Conservation (phyloP, 92 coral and sea anemone genomes). For the Zoanthus sociatus region DNA sequence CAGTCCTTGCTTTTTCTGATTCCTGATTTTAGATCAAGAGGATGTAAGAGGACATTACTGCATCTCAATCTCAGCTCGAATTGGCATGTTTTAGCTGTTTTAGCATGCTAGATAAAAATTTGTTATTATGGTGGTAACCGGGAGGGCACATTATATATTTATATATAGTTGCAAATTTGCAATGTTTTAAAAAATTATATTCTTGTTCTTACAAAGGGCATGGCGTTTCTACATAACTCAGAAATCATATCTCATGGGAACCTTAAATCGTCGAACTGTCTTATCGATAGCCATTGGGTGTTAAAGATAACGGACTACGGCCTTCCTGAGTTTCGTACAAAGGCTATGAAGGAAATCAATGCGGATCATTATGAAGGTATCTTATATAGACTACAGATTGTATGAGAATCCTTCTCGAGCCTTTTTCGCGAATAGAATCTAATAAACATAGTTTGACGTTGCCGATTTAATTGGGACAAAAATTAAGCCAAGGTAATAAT, state of each 20-base stretch:
- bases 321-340: conserved; percentile 70
- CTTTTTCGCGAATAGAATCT: background rate
- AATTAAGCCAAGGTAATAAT: too few relatives aligned
- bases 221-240: conserved; percentile 74
- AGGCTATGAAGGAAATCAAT: conserved; percentile 53
- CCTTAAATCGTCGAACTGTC: conserved; percentile 80
- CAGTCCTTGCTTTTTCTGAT: background rate
- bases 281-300: conserved; percentile 84
- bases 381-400: background rate
- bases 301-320: conserved; percentile 85
- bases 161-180: too few relatives aligned
- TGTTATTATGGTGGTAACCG: too few relatives aligned
- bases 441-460: background rate
- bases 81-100: background rate
- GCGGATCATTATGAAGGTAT: background rate
- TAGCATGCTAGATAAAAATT: too few relatives aligned
- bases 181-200: background rate
- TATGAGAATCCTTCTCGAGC: background rate
- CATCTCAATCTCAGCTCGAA: background rate
- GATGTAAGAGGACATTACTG: background rate
- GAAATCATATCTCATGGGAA: conserved; percentile 86
- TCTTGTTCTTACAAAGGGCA: conserved; percentile 58
- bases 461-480: background rate
- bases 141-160: too few relatives aligned
- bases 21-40: background rate